These are phyloP conservation scores for Drosophila atroscutellata DNA, from an alignment of 2,888 invertebrate species.

Conservation along the genomic window DNA sequence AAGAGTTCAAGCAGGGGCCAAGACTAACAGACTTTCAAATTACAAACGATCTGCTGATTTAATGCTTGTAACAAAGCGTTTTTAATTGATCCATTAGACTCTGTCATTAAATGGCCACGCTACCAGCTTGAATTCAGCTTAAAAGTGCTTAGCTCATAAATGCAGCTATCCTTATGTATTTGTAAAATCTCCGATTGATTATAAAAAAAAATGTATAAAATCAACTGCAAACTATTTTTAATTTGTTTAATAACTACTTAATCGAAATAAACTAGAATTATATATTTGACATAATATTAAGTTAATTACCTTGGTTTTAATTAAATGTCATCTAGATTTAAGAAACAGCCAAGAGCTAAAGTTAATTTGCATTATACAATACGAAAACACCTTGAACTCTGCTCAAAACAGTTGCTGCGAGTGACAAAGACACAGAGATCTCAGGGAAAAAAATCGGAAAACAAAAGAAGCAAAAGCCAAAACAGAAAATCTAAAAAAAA, in stretches of 20 bases:
- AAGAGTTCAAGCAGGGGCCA: conserved; percentile 1
- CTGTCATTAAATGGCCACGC: conserved; percentile 43
- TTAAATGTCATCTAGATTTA: conserved; percentile 36
- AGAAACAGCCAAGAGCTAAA: conserved; percentile 6
- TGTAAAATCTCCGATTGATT: conserved; percentile 6
- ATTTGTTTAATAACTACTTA: conserved; percentile 42
- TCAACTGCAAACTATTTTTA: conserved; percentile 30
- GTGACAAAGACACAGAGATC: conserved; percentile 35
- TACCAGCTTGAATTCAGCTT: conserved; percentile 9
- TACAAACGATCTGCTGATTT: conserved; percentile 3
- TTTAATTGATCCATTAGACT: conserved; percentile 60
- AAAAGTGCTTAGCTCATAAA: conserved; percentile 2
- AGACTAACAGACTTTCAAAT: conserved; percentile 24
- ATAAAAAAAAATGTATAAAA: background rate
- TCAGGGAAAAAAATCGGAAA: conserved; percentile 9
- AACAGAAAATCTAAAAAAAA: conserved; percentile 27
- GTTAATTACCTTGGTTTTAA: conserved; percentile 51
- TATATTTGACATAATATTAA: conserved; percentile 20
- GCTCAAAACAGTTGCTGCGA: conserved; percentile 44
- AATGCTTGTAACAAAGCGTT: conserved; percentile 9
- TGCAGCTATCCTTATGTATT: conserved; percentile 2
- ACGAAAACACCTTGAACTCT: conserved; percentile 64
- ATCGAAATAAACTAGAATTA: conserved; percentile 18
- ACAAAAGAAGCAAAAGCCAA: conserved; percentile 31
- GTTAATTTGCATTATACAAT: conserved; percentile 30